A percentile compares a stretch with the other conserved stretches of the same genome.
phyloP scores from a whole-genome alignment of 2,888 invertebrate genomes.

The Ectemnius cavifrons region DNA sequence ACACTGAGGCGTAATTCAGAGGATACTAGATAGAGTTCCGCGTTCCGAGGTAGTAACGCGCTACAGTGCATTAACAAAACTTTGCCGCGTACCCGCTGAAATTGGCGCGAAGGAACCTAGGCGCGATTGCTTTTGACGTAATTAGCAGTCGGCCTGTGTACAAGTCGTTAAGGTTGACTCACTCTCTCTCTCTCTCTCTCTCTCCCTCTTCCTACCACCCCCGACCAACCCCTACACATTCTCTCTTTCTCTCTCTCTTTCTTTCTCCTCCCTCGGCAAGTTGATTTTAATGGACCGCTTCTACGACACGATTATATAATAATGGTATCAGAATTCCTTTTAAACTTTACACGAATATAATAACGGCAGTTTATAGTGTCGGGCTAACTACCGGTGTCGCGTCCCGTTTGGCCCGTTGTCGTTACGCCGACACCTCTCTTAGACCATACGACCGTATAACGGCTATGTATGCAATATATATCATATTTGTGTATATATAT shows the following conservation, averaged over 20 bases:
- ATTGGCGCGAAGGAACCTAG: neutral
- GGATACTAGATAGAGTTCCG: neutral
- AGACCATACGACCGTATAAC: neutral
- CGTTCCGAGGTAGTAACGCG: neutral
- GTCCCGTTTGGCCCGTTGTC: constrained; percentile 4
- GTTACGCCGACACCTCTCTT: neutral
- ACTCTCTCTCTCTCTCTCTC: too few relatives aligned
- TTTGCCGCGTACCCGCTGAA: neutral
- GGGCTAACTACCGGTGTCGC: constrained; percentile 4
- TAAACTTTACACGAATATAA: constrained; percentile 10
- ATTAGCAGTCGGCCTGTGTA: constrained; percentile 7
- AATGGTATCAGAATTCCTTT: constrained; percentile 5
- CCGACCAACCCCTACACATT: too few relatives aligned
- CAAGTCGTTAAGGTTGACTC: constrained; percentile 4
- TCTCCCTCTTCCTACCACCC: too few relatives aligned
- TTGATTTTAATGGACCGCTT: constrained; percentile 4
- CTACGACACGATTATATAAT: constrained; percentile 9
- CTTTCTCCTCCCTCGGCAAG: neutral
- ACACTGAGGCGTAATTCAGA: neutral
- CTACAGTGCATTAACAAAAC: neutral
- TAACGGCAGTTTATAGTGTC: constrained; percentile 8
- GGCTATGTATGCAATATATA: neutral
- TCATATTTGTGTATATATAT: neutral
- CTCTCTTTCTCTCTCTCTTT: too few relatives aligned
- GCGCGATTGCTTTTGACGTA: constrained; percentile 2